Evolutionary conservation across 1,140 invertebrate genomes (phyloP).

Genomic region (Drosophila lacteicornis): DNA sequence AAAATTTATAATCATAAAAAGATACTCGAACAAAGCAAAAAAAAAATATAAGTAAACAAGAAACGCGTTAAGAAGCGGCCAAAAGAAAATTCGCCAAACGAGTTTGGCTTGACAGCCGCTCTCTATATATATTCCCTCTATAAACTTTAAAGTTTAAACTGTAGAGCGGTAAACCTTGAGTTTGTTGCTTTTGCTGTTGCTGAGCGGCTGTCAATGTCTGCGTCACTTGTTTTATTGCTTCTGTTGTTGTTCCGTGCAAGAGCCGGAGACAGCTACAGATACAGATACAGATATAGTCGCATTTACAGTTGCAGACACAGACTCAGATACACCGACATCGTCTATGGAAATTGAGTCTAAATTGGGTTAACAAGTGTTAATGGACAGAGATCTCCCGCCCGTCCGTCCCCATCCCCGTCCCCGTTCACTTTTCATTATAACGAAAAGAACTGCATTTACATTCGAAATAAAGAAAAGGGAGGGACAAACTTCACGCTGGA

Average conservation of each 20-base stretch:
- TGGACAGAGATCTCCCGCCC: constrained; percentile 63
- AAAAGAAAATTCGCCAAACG: constrained; percentile 63
- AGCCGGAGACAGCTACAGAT: neutral
- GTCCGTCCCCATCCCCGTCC: too few species aligned
- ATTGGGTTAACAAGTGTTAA: constrained; percentile 83
- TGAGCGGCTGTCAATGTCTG: constrained; percentile 59
- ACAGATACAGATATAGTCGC: constrained; percentile 3
- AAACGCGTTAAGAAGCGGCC: constrained; percentile 46
- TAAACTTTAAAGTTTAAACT: constrained; percentile 6
- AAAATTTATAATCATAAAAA: constrained; percentile 36
- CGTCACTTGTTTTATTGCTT: constrained; percentile 52
- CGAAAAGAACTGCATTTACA: constrained; percentile 62
- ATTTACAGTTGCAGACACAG: constrained; percentile 8
- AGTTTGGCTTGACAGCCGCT: constrained; percentile 10
- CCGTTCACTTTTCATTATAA: constrained; percentile 10
- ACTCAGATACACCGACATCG: constrained; percentile 30
- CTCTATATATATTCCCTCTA: constrained; percentile 16
- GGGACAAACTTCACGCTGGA: neutral
- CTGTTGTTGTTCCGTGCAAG: too few species aligned
- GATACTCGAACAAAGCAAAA: constrained; percentile 12
- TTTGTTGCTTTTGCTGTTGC: constrained; percentile 43
- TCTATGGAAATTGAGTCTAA: constrained; percentile 82
- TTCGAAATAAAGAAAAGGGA: neutral
- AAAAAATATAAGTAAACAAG: constrained; percentile 19
- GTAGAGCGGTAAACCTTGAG: constrained; percentile 68